Evolutionary conservation across 2,797 vertebrate genomes (phyloP).

Genomic region (Aldrovandia affinis): DNA sequence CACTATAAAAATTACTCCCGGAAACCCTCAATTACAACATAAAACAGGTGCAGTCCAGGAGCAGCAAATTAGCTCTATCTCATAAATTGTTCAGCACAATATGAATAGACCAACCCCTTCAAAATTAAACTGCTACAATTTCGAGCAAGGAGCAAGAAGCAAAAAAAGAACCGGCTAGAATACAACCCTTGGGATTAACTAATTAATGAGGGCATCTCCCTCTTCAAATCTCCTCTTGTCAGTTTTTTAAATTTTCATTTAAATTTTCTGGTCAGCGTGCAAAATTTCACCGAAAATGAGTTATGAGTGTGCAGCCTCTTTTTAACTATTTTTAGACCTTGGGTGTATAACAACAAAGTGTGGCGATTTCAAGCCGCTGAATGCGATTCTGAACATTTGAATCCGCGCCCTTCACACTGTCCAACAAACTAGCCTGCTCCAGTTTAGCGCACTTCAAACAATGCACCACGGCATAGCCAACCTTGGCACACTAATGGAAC

Average conservation of each 20-base stretch:
- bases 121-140: not conserved
- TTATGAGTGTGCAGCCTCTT: not conserved
- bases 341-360: too few relatives aligned
- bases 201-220: slow-evolving; percentile 22
- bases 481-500: not conserved
- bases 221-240: slow-evolving; percentile 1
- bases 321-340: not conserved
- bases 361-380: too few relatives aligned
- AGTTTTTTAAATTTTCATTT: slow-evolving; percentile 6
- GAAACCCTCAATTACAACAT: not conserved
- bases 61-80: not conserved
- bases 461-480: too few relatives aligned
- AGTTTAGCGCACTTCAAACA: too few relatives aligned
- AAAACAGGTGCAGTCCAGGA: not conserved
- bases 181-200: not conserved
- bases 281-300: not conserved
- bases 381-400: not conserved
- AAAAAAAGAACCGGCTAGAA: not conserved
- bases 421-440: not conserved
- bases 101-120: not conserved
- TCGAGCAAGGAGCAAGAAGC: not conserved
- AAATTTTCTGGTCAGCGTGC: not conserved
- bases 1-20: not conserved
- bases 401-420: not conserved
- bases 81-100: not conserved